These are phyloP conservation scores for Atherinosoma microstoma DNA, from an alignment of 2,797 vertebrate species.

Conservation along the genomic window DNA sequence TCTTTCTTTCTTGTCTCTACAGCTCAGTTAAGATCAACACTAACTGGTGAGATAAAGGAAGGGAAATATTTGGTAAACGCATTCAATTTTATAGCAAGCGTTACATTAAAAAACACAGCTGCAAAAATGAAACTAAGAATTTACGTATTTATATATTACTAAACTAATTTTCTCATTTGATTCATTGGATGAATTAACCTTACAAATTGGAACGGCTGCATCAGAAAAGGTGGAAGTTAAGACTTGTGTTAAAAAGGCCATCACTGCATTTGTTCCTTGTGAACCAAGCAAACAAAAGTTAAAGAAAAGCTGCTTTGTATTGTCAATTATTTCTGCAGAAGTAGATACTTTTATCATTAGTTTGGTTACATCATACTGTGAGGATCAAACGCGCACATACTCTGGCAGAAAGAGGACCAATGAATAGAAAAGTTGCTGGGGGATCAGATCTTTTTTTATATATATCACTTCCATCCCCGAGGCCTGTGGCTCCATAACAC, in stretches of 20 bases:
- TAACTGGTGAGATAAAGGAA: conserved; percentile 25
- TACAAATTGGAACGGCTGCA: conserved; percentile 37
- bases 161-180: conserved; percentile 17
- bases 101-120: background rate
- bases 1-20: conserved; percentile 13
- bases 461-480: conserved; percentile 57
- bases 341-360: conserved; percentile 44
- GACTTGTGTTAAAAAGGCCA: conserved; percentile 28
- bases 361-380: conserved; percentile 46
- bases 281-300: conserved; percentile 19
- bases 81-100: conserved; percentile 18
- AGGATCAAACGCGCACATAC: conserved; percentile 55
- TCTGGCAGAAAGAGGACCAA: conserved; percentile 60
- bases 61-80: conserved; percentile 7
- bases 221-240: conserved; percentile 36
- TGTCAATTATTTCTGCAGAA: conserved; percentile 54
- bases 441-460: conserved; percentile 45
- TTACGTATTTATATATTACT: conserved; percentile 2
- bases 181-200: conserved; percentile 40
- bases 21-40: conserved; percentile 26
- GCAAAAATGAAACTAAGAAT: conserved; percentile 1
- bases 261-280: conserved; percentile 20
- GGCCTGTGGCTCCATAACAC: conserved; percentile 57
- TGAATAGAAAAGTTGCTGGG: conserved; percentile 55
- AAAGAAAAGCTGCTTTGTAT: conserved; percentile 35